These are phyloP conservation scores for Empidonax traillii DNA, from an alignment of 2,113 vertebrate genomes.

Conservation along the genomic window DNA sequence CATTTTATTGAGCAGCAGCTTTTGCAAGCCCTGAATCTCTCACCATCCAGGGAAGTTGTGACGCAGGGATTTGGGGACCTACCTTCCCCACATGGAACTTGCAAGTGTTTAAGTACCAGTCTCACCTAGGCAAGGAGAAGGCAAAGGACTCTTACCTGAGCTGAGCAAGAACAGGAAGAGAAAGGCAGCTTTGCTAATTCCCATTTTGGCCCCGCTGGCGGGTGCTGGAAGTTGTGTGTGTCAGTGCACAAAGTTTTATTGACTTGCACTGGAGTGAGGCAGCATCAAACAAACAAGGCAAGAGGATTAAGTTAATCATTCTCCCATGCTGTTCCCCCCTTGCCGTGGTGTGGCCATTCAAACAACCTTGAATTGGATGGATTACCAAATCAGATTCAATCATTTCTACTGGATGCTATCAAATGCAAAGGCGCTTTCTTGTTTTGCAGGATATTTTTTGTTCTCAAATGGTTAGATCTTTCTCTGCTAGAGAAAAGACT, in stretches of 20 bases:
- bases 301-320: slow-evolving; percentile 74
- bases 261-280: slow-evolving; percentile 45
- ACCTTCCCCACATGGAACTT: background rate
- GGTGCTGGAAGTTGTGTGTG: slow-evolving; percentile 1
- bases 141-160: slow-evolving; percentile 72
- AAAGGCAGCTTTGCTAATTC: slow-evolving; percentile 38
- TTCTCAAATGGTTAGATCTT: background rate
- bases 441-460: background rate
- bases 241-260: slow-evolving; percentile 43
- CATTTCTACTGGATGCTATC: slow-evolving; percentile 10
- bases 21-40: background rate
- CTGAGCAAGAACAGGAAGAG: slow-evolving; percentile 67
- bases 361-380: slow-evolving; percentile 64
- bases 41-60: rapidly evolving
- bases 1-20: background rate
- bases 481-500: background rate
- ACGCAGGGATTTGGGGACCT: background rate
- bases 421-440: background rate
- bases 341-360: background rate
- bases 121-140: background rate
- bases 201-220: slow-evolving; percentile 62
- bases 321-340: slow-evolving; percentile 8
- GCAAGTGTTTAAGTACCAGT: background rate
- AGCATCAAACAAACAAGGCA: slow-evolving; percentile 52
- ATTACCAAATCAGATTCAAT: slow-evolving; percentile 64